Conservation (phyloP, 2,797 vertebrate genomes). For the Aulostomus chinensis region DNA sequence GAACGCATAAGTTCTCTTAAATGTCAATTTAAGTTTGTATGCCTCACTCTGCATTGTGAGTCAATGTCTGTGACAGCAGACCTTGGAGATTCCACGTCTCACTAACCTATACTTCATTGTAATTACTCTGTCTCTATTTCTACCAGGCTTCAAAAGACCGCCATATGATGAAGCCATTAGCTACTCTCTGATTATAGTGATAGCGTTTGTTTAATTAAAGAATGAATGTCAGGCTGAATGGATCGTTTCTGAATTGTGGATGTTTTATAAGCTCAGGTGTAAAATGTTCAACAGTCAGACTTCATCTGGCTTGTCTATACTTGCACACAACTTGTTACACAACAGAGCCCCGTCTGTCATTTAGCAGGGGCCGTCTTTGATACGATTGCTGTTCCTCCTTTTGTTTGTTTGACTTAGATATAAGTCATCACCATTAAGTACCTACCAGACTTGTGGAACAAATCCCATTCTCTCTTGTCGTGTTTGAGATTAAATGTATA, state of each 20-base stretch:
- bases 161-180: conserved; percentile 38
- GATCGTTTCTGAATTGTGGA: conserved; percentile 41
- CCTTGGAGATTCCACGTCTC: conserved; percentile 67
- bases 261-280: conserved; percentile 48
- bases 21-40: conserved; percentile 31
- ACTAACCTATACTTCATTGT: conserved; percentile 58
- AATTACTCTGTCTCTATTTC: conserved; percentile 67
- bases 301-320: conserved; percentile 44
- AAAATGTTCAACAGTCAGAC: conserved; percentile 31
- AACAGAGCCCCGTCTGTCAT: conserved; percentile 44
- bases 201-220: conserved; percentile 59
- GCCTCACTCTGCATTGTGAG: conserved; percentile 26
- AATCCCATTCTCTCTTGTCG: no score
- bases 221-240: conserved; percentile 44
- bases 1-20: conserved; percentile 26
- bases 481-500: no score
- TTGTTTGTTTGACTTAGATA: no score
- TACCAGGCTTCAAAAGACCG: conserved; percentile 59
- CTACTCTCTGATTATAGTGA: conserved; percentile 61
- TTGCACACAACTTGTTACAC: conserved; percentile 28
- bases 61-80: conserved; percentile 45
- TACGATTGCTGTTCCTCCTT: no score
- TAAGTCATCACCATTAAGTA: no score
- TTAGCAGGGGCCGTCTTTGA: no score
- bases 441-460: no score